Percentiles rank a stretch among this genome's conserved stretches.
phyloP scores from a whole-genome alignment of 2,888 invertebrate species.

The Mythimna pallens region DNA sequence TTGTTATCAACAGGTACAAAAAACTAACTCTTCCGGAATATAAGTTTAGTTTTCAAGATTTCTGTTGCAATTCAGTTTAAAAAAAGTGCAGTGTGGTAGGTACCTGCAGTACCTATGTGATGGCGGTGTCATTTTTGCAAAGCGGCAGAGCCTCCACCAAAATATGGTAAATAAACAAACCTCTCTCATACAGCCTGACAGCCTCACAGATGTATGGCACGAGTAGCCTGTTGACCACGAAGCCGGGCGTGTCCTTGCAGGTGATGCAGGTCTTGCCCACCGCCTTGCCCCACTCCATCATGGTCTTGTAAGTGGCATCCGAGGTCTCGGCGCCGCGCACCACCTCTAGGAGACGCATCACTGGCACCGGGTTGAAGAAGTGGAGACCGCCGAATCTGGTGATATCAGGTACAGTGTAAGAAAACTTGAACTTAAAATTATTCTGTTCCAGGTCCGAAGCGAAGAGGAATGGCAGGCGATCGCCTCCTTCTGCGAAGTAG shows the following conservation, averaged over 20 bases:
- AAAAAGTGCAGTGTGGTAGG: too few species aligned
- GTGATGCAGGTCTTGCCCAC: conserved; percentile 96
- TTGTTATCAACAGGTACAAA: too few species aligned
- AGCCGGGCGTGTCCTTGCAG: conserved; percentile 98
- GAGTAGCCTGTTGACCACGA: conserved; percentile 96
- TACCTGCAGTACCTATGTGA: too few species aligned
- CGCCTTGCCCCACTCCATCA: conserved; percentile 95
- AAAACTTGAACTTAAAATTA: background rate
- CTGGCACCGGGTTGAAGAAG: conserved; percentile 97
- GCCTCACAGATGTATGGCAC: conserved; percentile 96
- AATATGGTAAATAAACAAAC: conserved; percentile 69
- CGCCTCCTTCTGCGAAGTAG: too few species aligned
- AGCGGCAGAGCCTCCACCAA: too few species aligned
- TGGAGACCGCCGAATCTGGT: conserved; percentile 95
- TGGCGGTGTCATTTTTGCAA: too few species aligned
- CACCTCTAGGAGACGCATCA: conserved; percentile 97
- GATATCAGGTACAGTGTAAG: background rate
- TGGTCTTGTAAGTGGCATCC: conserved; percentile 93
- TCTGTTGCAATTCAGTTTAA: too few species aligned
- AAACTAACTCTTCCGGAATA: too few species aligned
- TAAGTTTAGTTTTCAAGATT: too few species aligned
- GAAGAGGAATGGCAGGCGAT: too few species aligned
- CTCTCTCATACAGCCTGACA: conserved; percentile 95
- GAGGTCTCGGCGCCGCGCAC: conserved; percentile 94
- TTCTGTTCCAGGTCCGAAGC: too few species aligned